A percentile compares a stretch with the other conserved stretches of the same genome.
phyloP scores from a whole-genome alignment of 2,113 vertebrate species.

The Alethe castanea region DNA sequence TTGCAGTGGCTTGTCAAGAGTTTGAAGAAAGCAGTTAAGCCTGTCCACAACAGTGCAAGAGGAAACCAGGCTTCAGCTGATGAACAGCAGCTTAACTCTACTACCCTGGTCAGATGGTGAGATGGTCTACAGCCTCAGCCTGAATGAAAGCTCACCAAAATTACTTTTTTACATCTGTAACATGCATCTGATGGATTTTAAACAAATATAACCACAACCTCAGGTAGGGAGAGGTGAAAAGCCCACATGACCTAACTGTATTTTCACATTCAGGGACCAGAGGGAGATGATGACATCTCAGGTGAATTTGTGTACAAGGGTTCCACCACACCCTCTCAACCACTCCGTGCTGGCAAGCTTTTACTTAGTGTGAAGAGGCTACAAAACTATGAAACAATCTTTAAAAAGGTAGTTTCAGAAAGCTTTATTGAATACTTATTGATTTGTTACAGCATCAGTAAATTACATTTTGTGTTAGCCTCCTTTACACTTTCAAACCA shows the following conservation, averaged over 20 bases:
- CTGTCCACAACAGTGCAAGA: neutral
- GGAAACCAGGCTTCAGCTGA: neutral
- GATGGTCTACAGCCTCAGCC: neutral
- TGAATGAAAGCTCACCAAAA: neutral
- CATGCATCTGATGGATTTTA: neutral
- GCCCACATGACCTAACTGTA: neutral
- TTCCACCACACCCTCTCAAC: neutral
- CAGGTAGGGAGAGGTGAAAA: neutral
- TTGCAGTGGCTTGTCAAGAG: neutral
- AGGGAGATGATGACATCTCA: neutral
- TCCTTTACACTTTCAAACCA: neutral
- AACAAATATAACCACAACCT: neutral
- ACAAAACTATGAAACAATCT: neutral
- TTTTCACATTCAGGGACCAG: neutral
- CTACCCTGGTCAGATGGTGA: neutral
- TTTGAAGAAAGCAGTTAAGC: neutral
- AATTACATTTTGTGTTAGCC: neutral
- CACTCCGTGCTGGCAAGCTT: neutral
- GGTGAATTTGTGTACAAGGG: neutral
- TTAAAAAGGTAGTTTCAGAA: neutral
- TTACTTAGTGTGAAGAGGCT: neutral
- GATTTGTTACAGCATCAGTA: neutral
- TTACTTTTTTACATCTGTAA: neutral
- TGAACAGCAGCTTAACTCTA: neutral
- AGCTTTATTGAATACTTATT: slow-evolving; percentile 29